Conservation (phyloP, 2,113 vertebrate genomes). For the Accipiter cooperii region DNA sequence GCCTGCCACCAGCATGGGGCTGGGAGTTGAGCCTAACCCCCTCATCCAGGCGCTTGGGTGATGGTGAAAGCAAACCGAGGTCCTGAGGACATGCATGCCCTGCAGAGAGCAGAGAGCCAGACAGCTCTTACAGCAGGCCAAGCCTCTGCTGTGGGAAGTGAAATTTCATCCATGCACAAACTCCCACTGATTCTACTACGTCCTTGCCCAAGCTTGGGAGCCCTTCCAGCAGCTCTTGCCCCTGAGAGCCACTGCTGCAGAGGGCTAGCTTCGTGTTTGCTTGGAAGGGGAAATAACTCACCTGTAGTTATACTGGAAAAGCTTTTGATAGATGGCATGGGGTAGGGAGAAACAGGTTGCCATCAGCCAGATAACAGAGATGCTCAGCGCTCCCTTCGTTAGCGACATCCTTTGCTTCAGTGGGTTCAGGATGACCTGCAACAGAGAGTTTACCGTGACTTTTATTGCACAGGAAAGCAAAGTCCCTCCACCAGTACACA, state of each 20-base stretch:
- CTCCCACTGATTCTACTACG: fast-evolving
- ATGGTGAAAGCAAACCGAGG: fast-evolving
- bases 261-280: fast-evolving
- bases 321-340: slow-evolving; percentile 64
- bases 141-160: background rate
- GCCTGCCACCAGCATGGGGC: background rate
- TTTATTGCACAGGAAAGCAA: fast-evolving
- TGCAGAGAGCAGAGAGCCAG: background rate
- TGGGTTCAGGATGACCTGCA: slow-evolving; percentile 56
- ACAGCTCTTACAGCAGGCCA: background rate
- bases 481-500: background rate
- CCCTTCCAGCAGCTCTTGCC: too few species aligned
- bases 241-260: fast-evolving
- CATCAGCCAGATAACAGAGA: slow-evolving; percentile 63
- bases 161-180: background rate
- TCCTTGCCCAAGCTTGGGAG: background rate
- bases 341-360: slow-evolving; percentile 66
- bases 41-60: fast-evolving
- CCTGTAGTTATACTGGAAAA: slow-evolving; percentile 66
- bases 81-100: background rate
- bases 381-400: slow-evolving; percentile 10
- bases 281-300: background rate
- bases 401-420: slow-evolving; percentile 61
- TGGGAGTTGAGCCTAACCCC: background rate
- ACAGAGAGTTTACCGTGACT: background rate